Conservation (phyloP, 37 sponge, comb jelly and placozoan genomes). For the Petrosia ficiformis region DNA sequence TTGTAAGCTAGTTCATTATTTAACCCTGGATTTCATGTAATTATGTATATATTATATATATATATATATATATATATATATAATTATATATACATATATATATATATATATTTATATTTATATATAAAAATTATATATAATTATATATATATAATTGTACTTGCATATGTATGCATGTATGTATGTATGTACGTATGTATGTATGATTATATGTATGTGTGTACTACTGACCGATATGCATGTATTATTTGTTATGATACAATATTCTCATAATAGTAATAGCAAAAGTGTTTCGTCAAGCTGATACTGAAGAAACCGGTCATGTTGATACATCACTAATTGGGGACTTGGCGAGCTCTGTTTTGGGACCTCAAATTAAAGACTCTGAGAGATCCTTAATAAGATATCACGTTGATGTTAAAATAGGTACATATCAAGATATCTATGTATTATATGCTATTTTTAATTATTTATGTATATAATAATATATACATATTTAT, state of each 20-base stretch:
- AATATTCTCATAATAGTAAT: constrained; percentile 51
- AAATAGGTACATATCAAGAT: constrained; percentile 29
- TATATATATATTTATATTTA: too few relatives aligned
- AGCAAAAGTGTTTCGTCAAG: constrained; percentile 88
- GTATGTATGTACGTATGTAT: neutral
- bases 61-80: too few relatives aligned
- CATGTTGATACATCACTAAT: constrained; percentile 61
- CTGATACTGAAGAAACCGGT: constrained; percentile 86
- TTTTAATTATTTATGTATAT: too few relatives aligned
- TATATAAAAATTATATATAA: too few relatives aligned
- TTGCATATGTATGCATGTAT: neutral
- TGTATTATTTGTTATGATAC: neutral
- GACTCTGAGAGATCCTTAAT: constrained; percentile 71
- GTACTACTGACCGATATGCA: too few relatives aligned
- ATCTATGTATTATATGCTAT: too few relatives aligned
- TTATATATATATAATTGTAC: too few relatives aligned
- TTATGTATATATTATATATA: too few relatives aligned
- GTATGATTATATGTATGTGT: neutral
- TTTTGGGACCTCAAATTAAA: constrained; percentile 58
- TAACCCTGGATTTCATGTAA: too few relatives aligned
- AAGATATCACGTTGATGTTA: constrained; percentile 39
- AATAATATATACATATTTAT: too few relatives aligned
- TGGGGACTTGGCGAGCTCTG: constrained; percentile 62
- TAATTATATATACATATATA: too few relatives aligned
- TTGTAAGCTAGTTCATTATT: too few relatives aligned